These are phyloP conservation scores for Rosalia funebris DNA, from an alignment of 2,888 invertebrate genomes.

Conservation along the genomic window DNA sequence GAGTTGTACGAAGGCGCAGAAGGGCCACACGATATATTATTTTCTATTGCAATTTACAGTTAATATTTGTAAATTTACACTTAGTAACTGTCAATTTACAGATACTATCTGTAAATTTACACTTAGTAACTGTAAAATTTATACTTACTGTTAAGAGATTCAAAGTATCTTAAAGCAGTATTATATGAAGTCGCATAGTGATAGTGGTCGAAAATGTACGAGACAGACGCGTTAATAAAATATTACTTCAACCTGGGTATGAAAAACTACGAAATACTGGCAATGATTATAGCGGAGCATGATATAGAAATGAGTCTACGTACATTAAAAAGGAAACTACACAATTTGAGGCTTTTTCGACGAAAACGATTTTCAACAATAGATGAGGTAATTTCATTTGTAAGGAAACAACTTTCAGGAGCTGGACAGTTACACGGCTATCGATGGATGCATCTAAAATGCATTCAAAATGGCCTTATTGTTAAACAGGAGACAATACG, in stretches of 20 bases:
- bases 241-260: neutral
- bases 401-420: neutral
- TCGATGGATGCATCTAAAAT: slow-evolving; percentile 4
- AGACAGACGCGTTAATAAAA: neutral
- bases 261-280: neutral
- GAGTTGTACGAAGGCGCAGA: slow-evolving; percentile 1
- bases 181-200: neutral
- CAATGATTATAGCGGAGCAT: no score
- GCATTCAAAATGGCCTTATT: neutral
- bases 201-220: neutral
- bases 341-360: slow-evolving; percentile 1
- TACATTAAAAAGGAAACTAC: slow-evolving; percentile 1
- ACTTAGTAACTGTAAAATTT: neutral
- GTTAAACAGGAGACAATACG: slow-evolving; percentile 6
- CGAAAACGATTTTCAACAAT: neutral
- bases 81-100: neutral
- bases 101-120: neutral
- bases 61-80: neutral
- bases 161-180: neutral
- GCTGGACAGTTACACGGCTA: slow-evolving; percentile 3
- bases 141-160: neutral
- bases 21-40: neutral
- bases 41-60: neutral
- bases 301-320: neutral
- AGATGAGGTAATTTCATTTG: neutral